Evolutionary conservation across 2,888 invertebrate genomes (phyloP), one percentile per base, ranked within the genome.

Genomic region (Dynastes maya): DNA sequence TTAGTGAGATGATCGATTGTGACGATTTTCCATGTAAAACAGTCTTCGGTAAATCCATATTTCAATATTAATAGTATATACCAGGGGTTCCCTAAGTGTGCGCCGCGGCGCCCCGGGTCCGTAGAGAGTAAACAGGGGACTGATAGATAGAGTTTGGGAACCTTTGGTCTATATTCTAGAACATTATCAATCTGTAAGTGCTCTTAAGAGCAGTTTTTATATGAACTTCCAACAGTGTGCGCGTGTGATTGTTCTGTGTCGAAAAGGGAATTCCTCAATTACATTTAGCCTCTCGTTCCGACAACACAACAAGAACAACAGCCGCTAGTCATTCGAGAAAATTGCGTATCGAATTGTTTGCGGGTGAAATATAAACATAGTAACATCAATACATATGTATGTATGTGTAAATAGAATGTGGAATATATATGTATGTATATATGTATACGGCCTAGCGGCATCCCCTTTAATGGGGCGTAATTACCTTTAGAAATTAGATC

Each of bases 281-380:
- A 68, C 53, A 68, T 68, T 68, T 53, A 65, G 40, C 65, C 16
- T 16, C n/a, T 8, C 68, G 68, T 29, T 68, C 32, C 51, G 29
- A 27, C 68, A 68, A 9, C 53, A 45, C 65, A 67, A 40, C 68
- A 49, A 68, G 68, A 45, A 68, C 68, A 68, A 68, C 68, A 68
- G 68, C 51, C 68, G 68, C 68, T 68, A 68, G 68, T 68, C 68
- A 68, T 68, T 68, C 68, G 29, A 13, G 27, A 53, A 49, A 68
- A 68, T 68, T 68, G 27, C 68, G 51, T 68, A 68, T 68, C 68
- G 68, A 68, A 68, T 68, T 68, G 68, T 68, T 68, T 53, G 51
- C 51, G 13, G 32, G 6, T 9, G 29, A 29, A 22, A 58, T 58
- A 58, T 22, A 58, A n/a, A 22, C 8, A 9, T 58, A 22, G 4